These are phyloP conservation scores for Entomobrya proxima DNA, from an alignment of 2,888 invertebrate genomes.

Conservation along the genomic window DNA sequence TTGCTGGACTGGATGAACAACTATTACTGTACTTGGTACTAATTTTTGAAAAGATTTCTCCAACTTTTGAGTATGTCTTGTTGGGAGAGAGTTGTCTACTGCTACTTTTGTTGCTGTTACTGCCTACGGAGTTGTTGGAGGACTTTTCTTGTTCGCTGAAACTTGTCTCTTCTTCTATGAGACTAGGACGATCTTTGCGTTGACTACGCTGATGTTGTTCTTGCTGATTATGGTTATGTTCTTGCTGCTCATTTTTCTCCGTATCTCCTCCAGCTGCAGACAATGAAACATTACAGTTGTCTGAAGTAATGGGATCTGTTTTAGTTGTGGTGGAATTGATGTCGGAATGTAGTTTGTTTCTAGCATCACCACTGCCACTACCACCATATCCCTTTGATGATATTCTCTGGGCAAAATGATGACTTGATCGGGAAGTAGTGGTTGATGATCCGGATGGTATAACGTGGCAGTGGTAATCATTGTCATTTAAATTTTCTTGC, in stretches of 20 bases:
- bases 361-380: neutral
- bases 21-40: constrained; percentile 33
- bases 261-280: neutral
- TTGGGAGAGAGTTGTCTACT: constrained; percentile 36
- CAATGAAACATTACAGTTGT: neutral
- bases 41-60: constrained; percentile 51
- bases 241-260: neutral
- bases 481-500: neutral
- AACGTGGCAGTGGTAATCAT: neutral
- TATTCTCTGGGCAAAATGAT: neutral
- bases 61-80: constrained; percentile 38
- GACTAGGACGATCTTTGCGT: neutral
- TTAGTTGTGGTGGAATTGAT: neutral
- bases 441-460: neutral
- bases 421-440: neutral
- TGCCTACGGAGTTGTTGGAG: constrained; percentile 5
- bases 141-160: constrained; percentile 28
- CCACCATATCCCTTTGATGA: neutral
- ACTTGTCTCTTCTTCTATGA: constrained; percentile 35
- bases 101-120: constrained; percentile 25
- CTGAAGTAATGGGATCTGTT: neutral
- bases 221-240: neutral
- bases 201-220: neutral
- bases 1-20: constrained; percentile 5
- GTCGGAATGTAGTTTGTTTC: neutral